Evolutionary conservation across 2,113 vertebrate genomes (phyloP).

Genomic region (Chloebia gouldiae): DNA sequence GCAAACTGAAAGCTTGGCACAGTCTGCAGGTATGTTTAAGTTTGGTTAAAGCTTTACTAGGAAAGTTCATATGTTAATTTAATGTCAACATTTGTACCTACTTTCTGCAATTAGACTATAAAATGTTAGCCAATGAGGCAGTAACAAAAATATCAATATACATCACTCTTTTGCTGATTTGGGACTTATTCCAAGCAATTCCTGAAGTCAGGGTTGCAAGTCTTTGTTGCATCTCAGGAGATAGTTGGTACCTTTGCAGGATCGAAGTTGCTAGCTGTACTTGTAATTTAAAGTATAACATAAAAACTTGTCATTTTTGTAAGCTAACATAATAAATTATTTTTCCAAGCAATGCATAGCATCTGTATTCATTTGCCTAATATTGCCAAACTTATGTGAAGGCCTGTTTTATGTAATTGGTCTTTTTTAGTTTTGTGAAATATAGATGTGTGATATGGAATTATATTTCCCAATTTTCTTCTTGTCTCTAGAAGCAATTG

Average conservation of each 20-base stretch:
- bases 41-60: neutral
- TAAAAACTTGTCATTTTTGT: neutral
- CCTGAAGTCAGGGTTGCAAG: neutral
- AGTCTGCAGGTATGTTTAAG: neutral
- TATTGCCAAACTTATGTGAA: neutral
- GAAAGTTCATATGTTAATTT: neutral
- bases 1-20: neutral
- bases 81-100: neutral
- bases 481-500: neutral
- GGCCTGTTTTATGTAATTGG: neutral
- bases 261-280: constrained; percentile 10
- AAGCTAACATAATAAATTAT: constrained; percentile 34
- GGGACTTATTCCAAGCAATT: neutral
- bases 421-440: constrained; percentile 2
- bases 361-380: constrained; percentile 1
- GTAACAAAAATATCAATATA: neutral
- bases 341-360: neutral
- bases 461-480: neutral
- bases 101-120: neutral
- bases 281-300: neutral
- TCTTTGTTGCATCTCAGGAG: neutral
- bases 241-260: neutral
- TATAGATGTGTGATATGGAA: neutral
- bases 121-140: neutral
- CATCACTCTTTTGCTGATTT: neutral